phyloP scores from a whole-genome alignment of 2,113 vertebrate species.

The Periophthalmus modestus region DNA sequence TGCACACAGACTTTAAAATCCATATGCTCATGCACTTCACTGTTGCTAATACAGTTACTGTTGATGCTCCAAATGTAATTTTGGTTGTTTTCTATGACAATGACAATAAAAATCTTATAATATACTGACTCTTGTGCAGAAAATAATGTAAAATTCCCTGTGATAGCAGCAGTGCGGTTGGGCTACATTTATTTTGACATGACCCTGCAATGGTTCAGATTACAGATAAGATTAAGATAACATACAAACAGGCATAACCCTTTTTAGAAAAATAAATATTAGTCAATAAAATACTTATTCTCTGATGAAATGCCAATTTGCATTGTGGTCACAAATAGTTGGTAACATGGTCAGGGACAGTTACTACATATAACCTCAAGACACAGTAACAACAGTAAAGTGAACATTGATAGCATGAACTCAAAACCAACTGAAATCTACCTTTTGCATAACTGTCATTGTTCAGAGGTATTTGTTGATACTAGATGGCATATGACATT shows the following conservation, averaged over 20 bases:
- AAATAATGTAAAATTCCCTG: constrained; percentile 15
- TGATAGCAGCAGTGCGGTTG: constrained; percentile 10
- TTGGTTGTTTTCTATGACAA: no score
- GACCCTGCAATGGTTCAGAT: constrained; percentile 8
- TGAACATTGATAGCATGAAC: neutral
- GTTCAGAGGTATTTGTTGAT: constrained; percentile 17
- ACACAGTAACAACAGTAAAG: constrained; percentile 17
- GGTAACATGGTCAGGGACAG: neutral
- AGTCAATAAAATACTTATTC: neutral
- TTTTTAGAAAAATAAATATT: constrained; percentile 11
- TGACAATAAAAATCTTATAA: no score
- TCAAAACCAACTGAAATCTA: constrained; percentile 8
- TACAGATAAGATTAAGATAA: neutral
- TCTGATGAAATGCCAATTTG: constrained; percentile 13
- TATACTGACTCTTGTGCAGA: no score
- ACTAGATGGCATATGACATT: neutral
- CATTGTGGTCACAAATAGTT: neutral
- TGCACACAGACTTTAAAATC: no score
- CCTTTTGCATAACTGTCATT: constrained; percentile 37
- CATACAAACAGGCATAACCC: neutral
- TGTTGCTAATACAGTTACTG: no score
- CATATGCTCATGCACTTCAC: no score
- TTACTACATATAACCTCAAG: neutral
- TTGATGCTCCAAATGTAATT: no score
- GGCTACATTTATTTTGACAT: constrained; percentile 33